Conservation (phyloP, 1,140 invertebrate genomes). For the Battus philenor region DNA sequence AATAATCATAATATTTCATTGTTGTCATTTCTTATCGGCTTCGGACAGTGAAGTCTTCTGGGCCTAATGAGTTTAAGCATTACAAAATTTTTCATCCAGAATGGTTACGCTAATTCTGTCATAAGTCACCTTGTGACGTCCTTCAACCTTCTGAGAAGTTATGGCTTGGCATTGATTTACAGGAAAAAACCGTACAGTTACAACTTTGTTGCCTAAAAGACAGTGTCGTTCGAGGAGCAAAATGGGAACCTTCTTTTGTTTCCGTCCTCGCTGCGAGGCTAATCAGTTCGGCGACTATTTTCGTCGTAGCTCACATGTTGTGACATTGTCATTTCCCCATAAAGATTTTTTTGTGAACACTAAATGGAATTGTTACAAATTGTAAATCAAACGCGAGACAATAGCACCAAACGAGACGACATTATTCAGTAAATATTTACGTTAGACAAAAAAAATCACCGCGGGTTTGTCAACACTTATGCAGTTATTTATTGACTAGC, state of each 20-base stretch:
- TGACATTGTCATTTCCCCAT: slow-evolving; percentile 36
- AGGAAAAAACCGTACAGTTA: slow-evolving; percentile 48
- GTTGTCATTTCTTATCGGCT: slow-evolving; percentile 25
- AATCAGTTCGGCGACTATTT: slow-evolving; percentile 50
- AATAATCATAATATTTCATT: slow-evolving; percentile 42
- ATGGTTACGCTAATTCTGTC: slow-evolving; percentile 44
- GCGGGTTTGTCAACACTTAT: not conserved
- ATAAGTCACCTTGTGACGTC: slow-evolving; percentile 40
- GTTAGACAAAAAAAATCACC: slow-evolving; percentile 1
- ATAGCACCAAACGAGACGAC: slow-evolving; percentile 2
- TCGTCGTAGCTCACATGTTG: slow-evolving; percentile 44
- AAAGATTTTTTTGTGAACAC: slow-evolving; percentile 23
- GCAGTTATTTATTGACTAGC: not conserved
- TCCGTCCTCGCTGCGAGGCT: slow-evolving; percentile 33
- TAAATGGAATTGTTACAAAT: slow-evolving; percentile 3
- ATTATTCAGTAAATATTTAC: slow-evolving; percentile 15
- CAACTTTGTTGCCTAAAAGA: slow-evolving; percentile 48
- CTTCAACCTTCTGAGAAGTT: slow-evolving; percentile 60
- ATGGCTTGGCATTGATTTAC: slow-evolving; percentile 36
- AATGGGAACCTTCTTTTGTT: slow-evolving; percentile 58
- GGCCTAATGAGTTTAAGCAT: slow-evolving; percentile 43
- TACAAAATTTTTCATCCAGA: slow-evolving; percentile 34
- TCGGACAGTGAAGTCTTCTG: too few relatives aligned
- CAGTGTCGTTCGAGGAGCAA: slow-evolving; percentile 39
- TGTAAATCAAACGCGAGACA: slow-evolving; percentile 12